Evolutionary conservation across 35 echinoderm and acorn worm genomes (phyloP), one percentile per base, ranked within the genome.

Genomic region (Eucidaris tribuloides): DNA sequence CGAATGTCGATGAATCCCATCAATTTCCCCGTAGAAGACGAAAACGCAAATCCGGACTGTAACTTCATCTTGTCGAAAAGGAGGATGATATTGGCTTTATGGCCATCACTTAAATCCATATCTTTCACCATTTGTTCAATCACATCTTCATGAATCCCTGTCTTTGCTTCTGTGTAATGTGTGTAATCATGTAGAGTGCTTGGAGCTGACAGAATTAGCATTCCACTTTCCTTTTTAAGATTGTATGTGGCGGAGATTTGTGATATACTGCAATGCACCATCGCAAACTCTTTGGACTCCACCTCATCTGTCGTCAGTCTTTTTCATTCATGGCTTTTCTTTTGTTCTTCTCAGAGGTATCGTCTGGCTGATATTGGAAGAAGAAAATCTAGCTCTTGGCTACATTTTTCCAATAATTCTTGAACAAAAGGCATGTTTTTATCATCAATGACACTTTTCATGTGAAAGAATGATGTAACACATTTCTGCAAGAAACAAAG

Each of bases 1-100:
- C 85, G 58, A 5, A 87, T 36, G 30, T 87, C 54, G 0, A 29
- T 23, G 40, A 87, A 87, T 3, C 85, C 85, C 7, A 80, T n/a
- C n/a, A n/a, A n/a, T n/a, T n/a, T n/a, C n/a, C n/a, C n/a, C n/a
- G n/a, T n/a, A n/a, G n/a, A n/a, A n/a, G n/a, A n/a, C n/a, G n/a
- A n/a, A n/a, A n/a, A n/a, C n/a, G n/a, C n/a, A n/a, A n/a, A n/a
- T n/a, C n/a, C n/a, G n/a, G n/a, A n/a, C n/a, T n/a, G n/a, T n/a
- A n/a, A n/a, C n/a, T n/a, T n/a, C n/a, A n/a, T n/a, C n/a, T n/a
- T n/a, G n/a, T n/a, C n/a, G n/a, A n/a, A n/a, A n/a, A n/a, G n/a
- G n/a, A n/a, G n/a, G n/a, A n/a, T n/a, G n/a, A n/a, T n/a, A n/a
- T n/a, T n/a, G n/a, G n/a, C n/a, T n/a, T n/a, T n/a, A n/a, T n/a